Evolutionary conservation across 2,888 invertebrate genomes (phyloP), one percentile per base, ranked within the genome.

Genomic region (Xanthorhoe spadicearia): DNA sequence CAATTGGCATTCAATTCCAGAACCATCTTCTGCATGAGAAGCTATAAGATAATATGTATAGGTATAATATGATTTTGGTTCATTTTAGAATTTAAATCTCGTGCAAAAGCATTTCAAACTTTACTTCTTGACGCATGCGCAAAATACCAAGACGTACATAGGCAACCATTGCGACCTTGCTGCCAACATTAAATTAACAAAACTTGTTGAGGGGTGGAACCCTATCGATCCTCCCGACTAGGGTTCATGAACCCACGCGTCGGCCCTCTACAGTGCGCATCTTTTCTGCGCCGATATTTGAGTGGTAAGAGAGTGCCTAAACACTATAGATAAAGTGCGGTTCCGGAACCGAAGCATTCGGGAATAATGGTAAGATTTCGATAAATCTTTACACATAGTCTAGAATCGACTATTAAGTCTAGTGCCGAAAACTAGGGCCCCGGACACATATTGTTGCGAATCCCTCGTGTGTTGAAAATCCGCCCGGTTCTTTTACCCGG

Each of bases 181-280:
- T 82, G 61, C 82, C 81, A 83, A 85, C 83, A 71, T 79, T 62
- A 53, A 60, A 17, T 43, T 53, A 63, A 66, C 72, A 71, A 77
- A 60, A 60, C 51, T 56, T 51, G 56, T 52, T 19, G 56, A 61
- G 49, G 60, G 77, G 83, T 78, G 73, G 81, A 71, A 66, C 70
- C 73, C 59, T 53, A 88, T 88, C 74, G 88, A 88, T 85, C 81
- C 32, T 71, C 62, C 64, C 66, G 64, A 73, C 76, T 48, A 10
- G 10, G 49, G 49, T 38, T 28, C 43, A 56, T 51, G 53, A 56
- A 23, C 55, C 56, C 56, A 28, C 28, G 50, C 32, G 49, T 55
- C 43, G n/a, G 48, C 18, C 54, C 56, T 53, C 53, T 46, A 38
- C 15, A 43, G 35, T 49, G 54, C 66, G 66, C 69, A 69, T 46